These are phyloP conservation scores for Hypolimnas misippus DNA, from an alignment of 2,888 invertebrate species.

Conservation along the genomic window DNA sequence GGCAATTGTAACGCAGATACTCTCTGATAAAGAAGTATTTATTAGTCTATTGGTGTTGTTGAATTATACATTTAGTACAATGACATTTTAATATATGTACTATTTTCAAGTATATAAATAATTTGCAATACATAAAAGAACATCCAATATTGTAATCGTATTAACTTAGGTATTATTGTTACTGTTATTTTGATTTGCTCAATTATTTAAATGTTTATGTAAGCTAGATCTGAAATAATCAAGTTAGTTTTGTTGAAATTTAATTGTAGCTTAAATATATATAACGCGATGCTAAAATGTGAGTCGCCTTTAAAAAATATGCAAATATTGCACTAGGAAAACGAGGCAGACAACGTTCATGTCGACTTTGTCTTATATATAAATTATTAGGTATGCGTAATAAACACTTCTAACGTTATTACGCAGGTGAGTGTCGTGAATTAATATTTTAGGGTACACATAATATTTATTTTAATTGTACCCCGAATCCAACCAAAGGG, in stretches of 20 bases:
- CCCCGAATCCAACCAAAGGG: conserved; percentile 7
- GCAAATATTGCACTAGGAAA: conserved; percentile 5
- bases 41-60: conserved; percentile 70
- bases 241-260: conserved; percentile 63
- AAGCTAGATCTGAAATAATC: conserved; percentile 71
- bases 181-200: conserved; percentile 83
- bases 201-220: conserved; percentile 78
- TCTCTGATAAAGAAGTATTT: conserved; percentile 57
- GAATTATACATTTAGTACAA: conserved; percentile 73
- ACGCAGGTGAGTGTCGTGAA: conserved; percentile 9
- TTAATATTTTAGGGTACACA: conserved; percentile 14
- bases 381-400: conserved; percentile 14
- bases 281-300: conserved; percentile 11
- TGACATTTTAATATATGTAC: conserved; percentile 65
- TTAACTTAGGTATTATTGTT: conserved; percentile 75
- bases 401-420: conserved; percentile 10
- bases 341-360: not conserved
- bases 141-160: conserved; percentile 65
- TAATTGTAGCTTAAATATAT: conserved; percentile 37
- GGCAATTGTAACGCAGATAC: conserved; percentile 62
- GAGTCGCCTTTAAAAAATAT: conserved; percentile 7
- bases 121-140: conserved; percentile 64
- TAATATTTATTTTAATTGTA: conserved; percentile 13
- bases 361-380: conserved; percentile 9
- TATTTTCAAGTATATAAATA: conserved; percentile 48